Conservation (phyloP, 2,888 invertebrate species). For the Drosophila macrospina region DNA sequence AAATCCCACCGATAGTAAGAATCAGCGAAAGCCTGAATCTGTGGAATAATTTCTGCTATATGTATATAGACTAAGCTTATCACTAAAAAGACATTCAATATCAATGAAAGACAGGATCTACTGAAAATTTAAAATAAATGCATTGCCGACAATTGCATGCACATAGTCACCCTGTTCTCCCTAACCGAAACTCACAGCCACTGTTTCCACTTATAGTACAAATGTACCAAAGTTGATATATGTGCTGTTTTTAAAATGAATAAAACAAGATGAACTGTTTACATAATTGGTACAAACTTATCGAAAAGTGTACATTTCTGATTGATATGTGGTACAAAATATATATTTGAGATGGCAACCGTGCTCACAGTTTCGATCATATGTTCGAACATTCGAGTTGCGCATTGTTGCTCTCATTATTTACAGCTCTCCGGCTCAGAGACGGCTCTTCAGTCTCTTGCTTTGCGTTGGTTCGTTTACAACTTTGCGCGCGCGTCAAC, state of each 20-base stretch:
- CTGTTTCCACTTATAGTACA: too few relatives aligned
- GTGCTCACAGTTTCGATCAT: conserved; percentile 53
- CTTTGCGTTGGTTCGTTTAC: conserved; percentile 52
- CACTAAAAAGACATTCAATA: conserved; percentile 9
- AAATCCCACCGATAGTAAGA: conserved; percentile 42
- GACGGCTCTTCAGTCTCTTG: conserved; percentile 59
- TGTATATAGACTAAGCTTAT: conserved; percentile 18
- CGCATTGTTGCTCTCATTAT: conserved; percentile 26
- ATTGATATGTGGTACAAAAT: too few relatives aligned
- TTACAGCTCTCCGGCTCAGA: conserved; percentile 30
- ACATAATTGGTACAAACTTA: too few relatives aligned
- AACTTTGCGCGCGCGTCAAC: conserved; percentile 66
- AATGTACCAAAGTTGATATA: too few relatives aligned
- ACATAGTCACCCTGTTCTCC: conserved; percentile 30
- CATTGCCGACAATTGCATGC: conserved; percentile 5
- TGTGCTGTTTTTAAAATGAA: too few relatives aligned
- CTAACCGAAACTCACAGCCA: conserved; percentile 7
- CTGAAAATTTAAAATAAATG: conserved; percentile 19
- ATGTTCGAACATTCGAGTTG: conserved; percentile 48
- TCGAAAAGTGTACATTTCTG: too few relatives aligned
- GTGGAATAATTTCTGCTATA: conserved; percentile 22
- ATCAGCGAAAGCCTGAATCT: conserved; percentile 32
- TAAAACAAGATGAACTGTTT: too few relatives aligned
- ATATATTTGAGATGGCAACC: too few relatives aligned
- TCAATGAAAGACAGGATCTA: conserved; percentile 11